These are phyloP conservation scores for Pararge aegeria DNA, from an alignment of 1,140 invertebrate species.

Conservation along the genomic window DNA sequence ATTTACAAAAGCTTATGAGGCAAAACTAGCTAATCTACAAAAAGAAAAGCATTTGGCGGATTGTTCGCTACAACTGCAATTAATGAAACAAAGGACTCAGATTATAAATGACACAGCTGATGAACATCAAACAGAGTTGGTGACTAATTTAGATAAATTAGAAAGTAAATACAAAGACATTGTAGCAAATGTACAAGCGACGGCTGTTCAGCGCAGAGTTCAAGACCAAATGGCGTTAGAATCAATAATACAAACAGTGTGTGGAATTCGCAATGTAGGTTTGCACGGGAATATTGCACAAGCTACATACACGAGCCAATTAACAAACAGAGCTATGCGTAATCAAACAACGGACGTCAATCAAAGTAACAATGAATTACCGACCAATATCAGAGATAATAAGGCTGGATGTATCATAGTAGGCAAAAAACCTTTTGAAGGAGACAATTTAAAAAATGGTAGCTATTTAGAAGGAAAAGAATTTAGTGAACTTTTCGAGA, in stretches of 20 bases:
- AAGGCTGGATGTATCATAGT: constrained; percentile 42
- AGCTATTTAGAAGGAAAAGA: constrained; percentile 55
- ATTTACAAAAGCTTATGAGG: constrained; percentile 48
- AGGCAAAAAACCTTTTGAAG: constrained; percentile 42
- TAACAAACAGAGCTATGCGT: constrained; percentile 36
- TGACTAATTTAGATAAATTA: constrained; percentile 51
- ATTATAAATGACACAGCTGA: constrained; percentile 50
- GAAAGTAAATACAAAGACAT: constrained; percentile 71
- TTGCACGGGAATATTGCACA: constrained; percentile 15
- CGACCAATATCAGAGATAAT: constrained; percentile 36
- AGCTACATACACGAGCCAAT: constrained; percentile 31
- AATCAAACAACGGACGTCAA: constrained; percentile 35
- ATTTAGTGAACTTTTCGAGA: constrained; percentile 61
- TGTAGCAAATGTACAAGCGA: constrained; percentile 63
- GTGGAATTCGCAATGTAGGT: constrained; percentile 38
- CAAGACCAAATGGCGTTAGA: constrained; percentile 65
- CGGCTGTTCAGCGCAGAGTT: constrained; percentile 60
- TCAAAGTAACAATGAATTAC: constrained; percentile 38
- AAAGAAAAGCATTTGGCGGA: constrained; percentile 59
- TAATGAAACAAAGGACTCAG: constrained; percentile 57
- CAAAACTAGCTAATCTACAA: constrained; percentile 51
- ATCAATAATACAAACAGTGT: constrained; percentile 55
- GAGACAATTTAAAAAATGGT: constrained; percentile 43
- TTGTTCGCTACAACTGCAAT: constrained; percentile 57
- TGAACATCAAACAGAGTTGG: constrained; percentile 55